Conservation (phyloP, 1,140 invertebrate species). For the Drosophila obscura region DNA sequence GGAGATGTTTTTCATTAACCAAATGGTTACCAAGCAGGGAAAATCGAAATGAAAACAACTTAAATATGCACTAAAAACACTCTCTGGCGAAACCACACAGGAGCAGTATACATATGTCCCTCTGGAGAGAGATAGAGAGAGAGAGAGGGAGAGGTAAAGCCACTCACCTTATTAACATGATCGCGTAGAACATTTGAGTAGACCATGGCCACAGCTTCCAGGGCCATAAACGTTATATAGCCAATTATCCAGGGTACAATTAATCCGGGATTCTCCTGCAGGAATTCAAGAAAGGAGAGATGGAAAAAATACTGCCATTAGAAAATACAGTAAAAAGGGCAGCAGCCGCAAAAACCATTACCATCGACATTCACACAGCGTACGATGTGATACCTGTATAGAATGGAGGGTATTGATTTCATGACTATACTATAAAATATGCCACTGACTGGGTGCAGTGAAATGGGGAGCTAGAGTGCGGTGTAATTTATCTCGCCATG, state of each 20-base stretch:
- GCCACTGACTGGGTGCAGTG: slow-evolving; percentile 6
- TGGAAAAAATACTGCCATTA: too few relatives aligned
- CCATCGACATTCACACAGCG: too few relatives aligned
- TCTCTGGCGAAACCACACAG: not conserved
- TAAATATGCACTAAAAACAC: slow-evolving; percentile 66
- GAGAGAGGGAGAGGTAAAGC: slow-evolving; percentile 6
- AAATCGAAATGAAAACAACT: slow-evolving; percentile 21
- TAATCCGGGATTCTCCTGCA: slow-evolving; percentile 88
- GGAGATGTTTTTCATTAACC: slow-evolving; percentile 55
- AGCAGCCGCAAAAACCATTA: not conserved
- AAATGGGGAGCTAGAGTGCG: slow-evolving; percentile 24
- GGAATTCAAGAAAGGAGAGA: too few relatives aligned
- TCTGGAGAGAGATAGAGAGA: slow-evolving; percentile 4
- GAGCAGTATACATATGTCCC: not conserved
- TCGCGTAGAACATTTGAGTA: slow-evolving; percentile 90
- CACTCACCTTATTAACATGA: slow-evolving; percentile 89
- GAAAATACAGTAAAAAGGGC: slow-evolving; percentile 7
- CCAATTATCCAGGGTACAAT: slow-evolving; percentile 90
- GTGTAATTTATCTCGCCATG: slow-evolving; percentile 67
- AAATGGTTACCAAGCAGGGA: slow-evolving; percentile 49
- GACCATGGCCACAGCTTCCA: slow-evolving; percentile 90
- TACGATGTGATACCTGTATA: slow-evolving; percentile 3
- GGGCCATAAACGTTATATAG: slow-evolving; percentile 89
- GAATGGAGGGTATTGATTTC: slow-evolving; percentile 65
- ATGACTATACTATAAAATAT: slow-evolving; percentile 36